These are phyloP conservation scores for Solenodon paradoxus DNA, from an alignment of 2,113 vertebrate genomes.

Conservation along the genomic window DNA sequence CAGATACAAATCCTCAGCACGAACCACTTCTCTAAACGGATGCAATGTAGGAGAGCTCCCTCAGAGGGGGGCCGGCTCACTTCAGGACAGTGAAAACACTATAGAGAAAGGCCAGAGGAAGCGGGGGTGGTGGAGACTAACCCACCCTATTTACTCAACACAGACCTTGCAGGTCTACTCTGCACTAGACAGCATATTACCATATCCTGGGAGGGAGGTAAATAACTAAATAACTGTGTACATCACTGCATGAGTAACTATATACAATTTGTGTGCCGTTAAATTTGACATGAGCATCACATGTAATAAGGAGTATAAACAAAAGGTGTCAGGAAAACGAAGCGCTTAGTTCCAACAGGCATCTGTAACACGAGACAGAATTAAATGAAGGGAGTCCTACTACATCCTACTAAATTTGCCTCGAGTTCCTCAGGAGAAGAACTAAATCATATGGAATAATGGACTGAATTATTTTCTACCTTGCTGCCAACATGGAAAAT, in stretches of 20 bases:
- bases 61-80: neutral
- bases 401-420: neutral
- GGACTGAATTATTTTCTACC: neutral
- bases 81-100: rapidly evolving
- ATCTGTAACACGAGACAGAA: neutral
- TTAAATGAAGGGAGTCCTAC: neutral
- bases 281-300: neutral
- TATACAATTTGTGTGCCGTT: neutral
- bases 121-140: rapidly evolving
- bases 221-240: too few relatives aligned
- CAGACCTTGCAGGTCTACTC: neutral
- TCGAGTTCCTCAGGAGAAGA: neutral
- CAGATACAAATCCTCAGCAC: neutral
- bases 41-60: neutral
- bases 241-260: too few relatives aligned
- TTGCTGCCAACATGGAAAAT: neutral
- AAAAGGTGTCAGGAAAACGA: neutral
- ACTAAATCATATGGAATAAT: neutral
- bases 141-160: neutral
- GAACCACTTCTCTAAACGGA: neutral
- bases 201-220: neutral
- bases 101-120: neutral
- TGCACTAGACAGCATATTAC: neutral
- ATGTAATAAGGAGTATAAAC: neutral
- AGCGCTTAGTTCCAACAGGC: neutral